Percentiles rank a stretch among this genome's conserved stretches.
These are phyloP conservation scores for Trialeurodes vaporariorum DNA, from an alignment of 1,140 invertebrate species.

Conservation along the genomic window DNA sequence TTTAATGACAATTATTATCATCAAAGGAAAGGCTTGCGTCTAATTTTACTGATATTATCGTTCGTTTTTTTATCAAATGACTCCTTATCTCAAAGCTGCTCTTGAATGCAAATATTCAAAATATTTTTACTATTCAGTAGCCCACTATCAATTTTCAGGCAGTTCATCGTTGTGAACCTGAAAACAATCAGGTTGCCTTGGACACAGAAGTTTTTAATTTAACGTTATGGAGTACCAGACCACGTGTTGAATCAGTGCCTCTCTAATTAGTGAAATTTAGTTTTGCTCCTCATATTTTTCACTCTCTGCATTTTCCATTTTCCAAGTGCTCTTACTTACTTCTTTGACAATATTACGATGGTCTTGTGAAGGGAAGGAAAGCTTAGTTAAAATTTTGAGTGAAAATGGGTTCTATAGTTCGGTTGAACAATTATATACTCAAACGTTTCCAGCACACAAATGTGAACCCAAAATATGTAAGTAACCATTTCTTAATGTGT, in stretches of 20 bases:
- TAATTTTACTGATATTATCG: neutral
- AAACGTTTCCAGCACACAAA: neutral
- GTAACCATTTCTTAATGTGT: neutral
- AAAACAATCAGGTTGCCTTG: too few relatives aligned
- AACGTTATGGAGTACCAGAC: too few relatives aligned
- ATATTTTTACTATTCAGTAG: too few relatives aligned
- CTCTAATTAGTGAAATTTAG: neutral
- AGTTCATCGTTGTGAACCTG: neutral
- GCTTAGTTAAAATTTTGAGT: neutral
- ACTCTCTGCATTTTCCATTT: neutral
- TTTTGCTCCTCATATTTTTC: too few relatives aligned
- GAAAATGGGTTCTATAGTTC: neutral
- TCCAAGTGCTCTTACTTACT: too few relatives aligned
- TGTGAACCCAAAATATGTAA: neutral
- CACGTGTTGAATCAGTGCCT: neutral
- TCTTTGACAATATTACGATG: too few relatives aligned
- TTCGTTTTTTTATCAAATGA: neutral
- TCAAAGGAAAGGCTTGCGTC: neutral
- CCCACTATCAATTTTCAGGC: too few relatives aligned
- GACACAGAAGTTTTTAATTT: too few relatives aligned
- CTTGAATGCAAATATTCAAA: neutral
- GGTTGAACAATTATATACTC: neutral
- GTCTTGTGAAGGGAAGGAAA: neutral
- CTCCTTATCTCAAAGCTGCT: neutral
- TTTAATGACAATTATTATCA: neutral